Percentiles rank a stretch among this genome's conserved stretches.
Conservation (phyloP, 2,113 vertebrate species). For the Taxidea taxus region DNA sequence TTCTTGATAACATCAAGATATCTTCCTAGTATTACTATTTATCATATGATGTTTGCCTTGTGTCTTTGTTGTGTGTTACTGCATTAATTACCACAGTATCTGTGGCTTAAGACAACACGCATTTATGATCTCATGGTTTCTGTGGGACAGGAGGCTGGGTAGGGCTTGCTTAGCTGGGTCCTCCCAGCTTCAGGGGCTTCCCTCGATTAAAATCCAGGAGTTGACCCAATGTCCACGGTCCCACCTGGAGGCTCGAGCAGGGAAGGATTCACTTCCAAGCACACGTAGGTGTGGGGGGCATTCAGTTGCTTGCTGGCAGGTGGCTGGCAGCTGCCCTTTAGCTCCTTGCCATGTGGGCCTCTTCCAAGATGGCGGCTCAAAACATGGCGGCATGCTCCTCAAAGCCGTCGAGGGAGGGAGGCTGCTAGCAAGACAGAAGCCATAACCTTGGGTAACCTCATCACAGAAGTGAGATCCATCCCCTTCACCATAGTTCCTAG, state of each 20-base stretch:
- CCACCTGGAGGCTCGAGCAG: fast-evolving
- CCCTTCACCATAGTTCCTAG: fast-evolving
- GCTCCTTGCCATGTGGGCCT: neutral
- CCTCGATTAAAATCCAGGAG: neutral
- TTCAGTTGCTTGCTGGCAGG: no score
- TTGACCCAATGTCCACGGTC: neutral
- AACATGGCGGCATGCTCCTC: fast-evolving
- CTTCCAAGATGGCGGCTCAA: fast-evolving
- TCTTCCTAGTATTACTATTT: fast-evolving
- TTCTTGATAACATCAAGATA: fast-evolving
- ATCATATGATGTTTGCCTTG: neutral
- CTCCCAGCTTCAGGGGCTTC: neutral
- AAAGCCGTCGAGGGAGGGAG: neutral
- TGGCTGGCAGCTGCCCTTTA: fast-evolving
- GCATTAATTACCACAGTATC: neutral
- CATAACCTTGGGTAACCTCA: fast-evolving
- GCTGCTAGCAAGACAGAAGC: neutral
- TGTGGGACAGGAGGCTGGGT: neutral
- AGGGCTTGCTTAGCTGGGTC: neutral
- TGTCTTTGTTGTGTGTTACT: neutral
- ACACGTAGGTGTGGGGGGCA: fast-evolving
- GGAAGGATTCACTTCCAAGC: neutral
- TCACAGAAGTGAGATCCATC: neutral
- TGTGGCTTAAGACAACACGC: neutral
- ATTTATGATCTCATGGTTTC: neutral